Evolutionary conservation across 2,888 invertebrate genomes (phyloP).

Genomic region (Tetanocera ferruginea): DNA sequence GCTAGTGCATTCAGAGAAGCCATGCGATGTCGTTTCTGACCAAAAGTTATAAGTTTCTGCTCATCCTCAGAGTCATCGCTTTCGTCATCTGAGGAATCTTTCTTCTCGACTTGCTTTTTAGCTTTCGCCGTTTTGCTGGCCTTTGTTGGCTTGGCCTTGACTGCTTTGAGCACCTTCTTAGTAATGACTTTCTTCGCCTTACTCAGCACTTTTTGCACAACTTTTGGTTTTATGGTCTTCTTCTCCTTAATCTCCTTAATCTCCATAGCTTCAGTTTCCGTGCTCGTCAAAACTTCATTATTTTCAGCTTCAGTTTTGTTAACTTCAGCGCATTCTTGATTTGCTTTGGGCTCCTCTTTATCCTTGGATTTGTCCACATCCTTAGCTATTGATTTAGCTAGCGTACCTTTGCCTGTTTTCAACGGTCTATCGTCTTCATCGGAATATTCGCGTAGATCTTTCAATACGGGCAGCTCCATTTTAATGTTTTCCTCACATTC

Average conservation of each 20-base stretch:
- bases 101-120: slow-evolving; percentile 31
- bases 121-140: slow-evolving; percentile 30
- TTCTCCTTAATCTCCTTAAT: slow-evolving; percentile 29
- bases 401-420: slow-evolving; percentile 46
- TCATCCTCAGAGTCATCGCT: slow-evolving; percentile 65
- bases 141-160: neutral
- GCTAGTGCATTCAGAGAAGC: slow-evolving; percentile 91
- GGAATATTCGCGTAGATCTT: slow-evolving; percentile 65
- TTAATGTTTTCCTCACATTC: slow-evolving; percentile 69
- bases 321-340: neutral
- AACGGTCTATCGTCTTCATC: slow-evolving; percentile 66
- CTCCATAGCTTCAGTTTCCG: neutral
- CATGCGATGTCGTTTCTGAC: slow-evolving; percentile 86
- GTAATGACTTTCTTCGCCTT: slow-evolving; percentile 29
- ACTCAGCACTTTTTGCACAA: slow-evolving; percentile 1
- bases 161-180: slow-evolving; percentile 17
- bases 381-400: slow-evolving; percentile 31
- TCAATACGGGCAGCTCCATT: slow-evolving; percentile 66
- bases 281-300: too few species aligned
- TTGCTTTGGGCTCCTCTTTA: neutral
- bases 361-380: neutral
- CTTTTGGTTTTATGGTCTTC: slow-evolving; percentile 29
- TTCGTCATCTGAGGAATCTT: slow-evolving; percentile 48
- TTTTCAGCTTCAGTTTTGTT: too few species aligned
- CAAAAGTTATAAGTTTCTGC: slow-evolving; percentile 68